Conservation (phyloP, 2,797 vertebrate species). For the Sitta carolinensis region DNA sequence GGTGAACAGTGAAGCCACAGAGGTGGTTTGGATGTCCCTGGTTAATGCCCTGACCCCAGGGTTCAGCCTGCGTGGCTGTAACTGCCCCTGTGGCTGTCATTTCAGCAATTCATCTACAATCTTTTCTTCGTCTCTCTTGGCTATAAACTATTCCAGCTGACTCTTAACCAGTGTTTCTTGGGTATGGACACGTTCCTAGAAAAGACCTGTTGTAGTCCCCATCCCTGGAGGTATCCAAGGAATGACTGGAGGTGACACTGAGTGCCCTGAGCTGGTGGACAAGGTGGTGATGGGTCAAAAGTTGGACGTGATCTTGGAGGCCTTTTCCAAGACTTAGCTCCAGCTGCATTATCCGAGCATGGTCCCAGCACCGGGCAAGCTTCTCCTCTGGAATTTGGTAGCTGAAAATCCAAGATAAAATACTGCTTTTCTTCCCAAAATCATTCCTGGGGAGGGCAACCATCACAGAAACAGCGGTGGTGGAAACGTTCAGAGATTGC, state of each 20-base stretch:
- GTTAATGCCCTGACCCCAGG: neutral
- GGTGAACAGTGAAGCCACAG: neutral
- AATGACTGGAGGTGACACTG: neutral
- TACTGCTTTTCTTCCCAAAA: neutral
- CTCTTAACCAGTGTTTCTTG: neutral
- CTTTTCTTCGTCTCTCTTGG: neutral
- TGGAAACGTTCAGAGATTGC: neutral
- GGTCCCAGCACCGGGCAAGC: accelerated
- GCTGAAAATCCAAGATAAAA: neutral
- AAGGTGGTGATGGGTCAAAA: neutral
- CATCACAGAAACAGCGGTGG: accelerated
- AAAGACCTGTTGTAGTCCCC: neutral
- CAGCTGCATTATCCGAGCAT: neutral
- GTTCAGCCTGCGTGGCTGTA: neutral
- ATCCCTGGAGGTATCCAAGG: neutral
- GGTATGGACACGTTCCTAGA: neutral
- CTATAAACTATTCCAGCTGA: neutral
- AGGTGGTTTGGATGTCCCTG: neutral
- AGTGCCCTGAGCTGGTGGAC: neutral
- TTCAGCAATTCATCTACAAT: neutral
- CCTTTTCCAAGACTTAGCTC: neutral
- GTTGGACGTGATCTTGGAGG: neutral
- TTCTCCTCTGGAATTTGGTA: neutral
- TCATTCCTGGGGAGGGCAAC: neutral
- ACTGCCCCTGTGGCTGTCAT: neutral